These are phyloP conservation scores for Saguinus oedipus DNA, from an alignment of 2,797 vertebrate genomes.

Conservation along the genomic window DNA sequence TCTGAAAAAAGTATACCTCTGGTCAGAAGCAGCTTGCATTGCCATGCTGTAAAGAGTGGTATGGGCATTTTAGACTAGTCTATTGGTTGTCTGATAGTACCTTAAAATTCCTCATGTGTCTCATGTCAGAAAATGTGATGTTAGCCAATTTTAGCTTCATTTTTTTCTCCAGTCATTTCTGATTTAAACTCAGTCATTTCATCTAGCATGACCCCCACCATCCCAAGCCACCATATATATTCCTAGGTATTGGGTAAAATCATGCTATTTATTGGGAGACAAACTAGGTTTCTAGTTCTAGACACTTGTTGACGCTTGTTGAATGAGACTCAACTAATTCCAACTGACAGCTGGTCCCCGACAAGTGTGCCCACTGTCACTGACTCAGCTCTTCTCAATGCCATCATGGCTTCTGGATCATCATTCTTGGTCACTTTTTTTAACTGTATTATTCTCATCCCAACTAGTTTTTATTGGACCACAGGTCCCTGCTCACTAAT, in stretches of 20 bases:
- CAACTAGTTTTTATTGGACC: not conserved
- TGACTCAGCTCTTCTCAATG: not conserved
- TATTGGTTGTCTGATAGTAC: not conserved
- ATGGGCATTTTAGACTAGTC: not conserved
- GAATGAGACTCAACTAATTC: not conserved
- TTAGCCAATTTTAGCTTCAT: not conserved
- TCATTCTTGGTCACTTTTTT: accelerated
- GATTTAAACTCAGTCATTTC: not conserved
- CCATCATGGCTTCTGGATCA: too few species aligned
- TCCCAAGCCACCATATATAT: not conserved
- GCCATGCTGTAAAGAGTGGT: not conserved
- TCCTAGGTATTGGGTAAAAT: not conserved
- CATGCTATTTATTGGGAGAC: too few species aligned
- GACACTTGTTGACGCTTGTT: too few species aligned
- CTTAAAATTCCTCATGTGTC: not conserved
- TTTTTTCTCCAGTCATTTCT: not conserved
- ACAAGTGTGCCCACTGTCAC: not conserved
- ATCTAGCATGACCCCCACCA: not conserved
- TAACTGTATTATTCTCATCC: not conserved
- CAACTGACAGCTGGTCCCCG: not conserved
- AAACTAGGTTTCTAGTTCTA: not conserved
- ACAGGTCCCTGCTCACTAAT: not conserved
- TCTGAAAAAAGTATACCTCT: not conserved
- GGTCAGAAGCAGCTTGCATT: not conserved
- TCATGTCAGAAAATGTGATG: not conserved